phyloP scores from a whole-genome alignment of 2,888 invertebrate genomes.

The Dioctria linearis region DNA sequence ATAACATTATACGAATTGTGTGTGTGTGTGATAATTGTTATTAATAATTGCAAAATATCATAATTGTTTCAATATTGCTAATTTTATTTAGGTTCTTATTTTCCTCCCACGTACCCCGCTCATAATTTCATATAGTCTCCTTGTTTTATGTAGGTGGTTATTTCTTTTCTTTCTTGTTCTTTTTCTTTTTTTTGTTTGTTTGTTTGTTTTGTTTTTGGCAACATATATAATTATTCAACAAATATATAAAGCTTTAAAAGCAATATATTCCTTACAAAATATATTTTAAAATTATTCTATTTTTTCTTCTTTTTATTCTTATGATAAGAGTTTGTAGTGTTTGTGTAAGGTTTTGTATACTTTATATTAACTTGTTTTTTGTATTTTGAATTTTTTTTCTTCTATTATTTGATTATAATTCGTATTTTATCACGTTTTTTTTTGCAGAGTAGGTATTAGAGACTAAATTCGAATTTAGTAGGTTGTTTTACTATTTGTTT shows the following conservation, averaged over 20 bases:
- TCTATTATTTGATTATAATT: conserved; percentile 26
- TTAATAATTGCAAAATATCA: background rate
- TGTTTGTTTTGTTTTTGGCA: conserved; percentile 37
- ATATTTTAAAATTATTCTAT: conserved; percentile 29
- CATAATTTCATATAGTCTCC: no score
- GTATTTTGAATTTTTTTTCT: conserved; percentile 13
- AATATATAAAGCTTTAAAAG: conserved; percentile 49
- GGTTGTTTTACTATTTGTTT: conserved; percentile 16
- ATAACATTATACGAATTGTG: conserved; percentile 19
- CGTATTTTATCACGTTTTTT: conserved; percentile 38
- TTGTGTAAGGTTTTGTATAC: no score
- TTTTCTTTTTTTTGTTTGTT: background rate
- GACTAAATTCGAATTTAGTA: conserved; percentile 39
- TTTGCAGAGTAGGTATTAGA: background rate
- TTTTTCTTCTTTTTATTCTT: background rate
- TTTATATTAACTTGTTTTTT: conserved; percentile 11
- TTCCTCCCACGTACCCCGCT: no score
- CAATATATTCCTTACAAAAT: conserved; percentile 41
- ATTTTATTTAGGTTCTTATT: no score
- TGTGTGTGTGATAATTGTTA: conserved; percentile 6
- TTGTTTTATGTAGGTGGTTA: no score
- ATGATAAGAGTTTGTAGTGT: background rate
- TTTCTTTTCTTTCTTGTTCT: background rate
- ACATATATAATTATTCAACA: conserved; percentile 49
- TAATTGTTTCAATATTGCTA: conserved; percentile 8